phyloP scores from a whole-genome alignment of 2,888 invertebrate species.

The Tenthredo amoena region DNA sequence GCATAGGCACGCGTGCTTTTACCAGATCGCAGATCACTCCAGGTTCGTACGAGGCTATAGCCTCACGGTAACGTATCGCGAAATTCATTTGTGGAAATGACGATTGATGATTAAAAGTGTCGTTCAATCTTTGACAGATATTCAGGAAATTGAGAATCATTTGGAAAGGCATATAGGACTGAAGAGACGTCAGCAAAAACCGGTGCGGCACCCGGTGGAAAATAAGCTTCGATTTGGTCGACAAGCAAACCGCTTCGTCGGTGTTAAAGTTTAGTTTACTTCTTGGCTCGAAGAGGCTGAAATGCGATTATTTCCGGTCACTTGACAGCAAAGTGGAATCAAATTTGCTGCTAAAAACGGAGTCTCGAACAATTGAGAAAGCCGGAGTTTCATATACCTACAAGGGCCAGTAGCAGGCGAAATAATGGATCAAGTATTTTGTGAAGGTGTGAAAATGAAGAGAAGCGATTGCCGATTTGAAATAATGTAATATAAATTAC shows the following conservation, averaged over 20 bases:
- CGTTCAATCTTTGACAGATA: neutral
- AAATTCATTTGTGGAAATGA: neutral
- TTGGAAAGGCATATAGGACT: neutral
- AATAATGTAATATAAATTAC: neutral
- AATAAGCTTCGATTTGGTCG: constrained; percentile 8
- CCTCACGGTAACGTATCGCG: neutral
- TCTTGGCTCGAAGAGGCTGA: neutral
- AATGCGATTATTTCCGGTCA: constrained; percentile 27
- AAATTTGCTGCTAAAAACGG: neutral
- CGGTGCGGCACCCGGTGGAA: neutral
- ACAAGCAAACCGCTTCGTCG: constrained; percentile 34
- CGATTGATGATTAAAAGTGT: neutral
- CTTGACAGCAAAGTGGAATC: constrained; percentile 22
- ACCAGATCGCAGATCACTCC: neutral
- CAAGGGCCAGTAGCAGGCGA: neutral
- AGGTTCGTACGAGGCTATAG: neutral
- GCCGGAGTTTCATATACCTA: neutral
- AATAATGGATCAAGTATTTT: neutral
- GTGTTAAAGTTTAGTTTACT: constrained; percentile 29
- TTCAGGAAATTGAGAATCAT: neutral
- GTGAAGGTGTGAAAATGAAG: neutral
- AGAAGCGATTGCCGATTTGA: neutral
- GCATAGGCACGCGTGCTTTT: constrained; percentile 2
- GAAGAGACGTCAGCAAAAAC: constrained; percentile 12
- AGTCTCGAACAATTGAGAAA: neutral